phyloP scores from a whole-genome alignment of 2,888 invertebrate genomes.

The Selenia dentaria region DNA sequence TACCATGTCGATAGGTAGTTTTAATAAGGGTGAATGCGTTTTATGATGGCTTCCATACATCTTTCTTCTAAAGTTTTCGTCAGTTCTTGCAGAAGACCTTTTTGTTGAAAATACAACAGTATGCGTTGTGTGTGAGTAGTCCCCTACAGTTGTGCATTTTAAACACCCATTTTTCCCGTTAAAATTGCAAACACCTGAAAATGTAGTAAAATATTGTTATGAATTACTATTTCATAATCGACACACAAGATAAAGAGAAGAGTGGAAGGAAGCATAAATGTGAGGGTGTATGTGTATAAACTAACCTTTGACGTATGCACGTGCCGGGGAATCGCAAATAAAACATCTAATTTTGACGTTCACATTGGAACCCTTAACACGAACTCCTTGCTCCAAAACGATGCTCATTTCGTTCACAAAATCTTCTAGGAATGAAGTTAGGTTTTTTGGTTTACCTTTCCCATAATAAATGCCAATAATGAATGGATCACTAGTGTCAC shows the following conservation, averaged over 20 bases:
- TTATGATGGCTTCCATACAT: slow-evolving; percentile 1
- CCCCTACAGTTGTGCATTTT: slow-evolving; percentile 18
- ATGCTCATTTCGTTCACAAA: slow-evolving; percentile 13
- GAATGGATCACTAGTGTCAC: slow-evolving; percentile 13
- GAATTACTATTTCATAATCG: neutral
- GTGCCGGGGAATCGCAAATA: slow-evolving; percentile 5
- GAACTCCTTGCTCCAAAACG: slow-evolving; percentile 16
- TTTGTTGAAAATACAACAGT: neutral
- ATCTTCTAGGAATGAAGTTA: slow-evolving; percentile 17
- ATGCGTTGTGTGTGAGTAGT: slow-evolving; percentile 15
- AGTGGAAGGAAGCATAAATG: too few relatives aligned
- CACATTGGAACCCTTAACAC: neutral
- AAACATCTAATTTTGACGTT: slow-evolving; percentile 24
- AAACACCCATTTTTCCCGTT: slow-evolving; percentile 8
- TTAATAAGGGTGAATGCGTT: neutral
- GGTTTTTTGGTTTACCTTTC: slow-evolving; percentile 22
- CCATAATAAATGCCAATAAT: slow-evolving; percentile 31
- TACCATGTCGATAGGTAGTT: slow-evolving; percentile 34
- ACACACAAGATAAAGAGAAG: too few relatives aligned
- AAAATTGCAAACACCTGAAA: slow-evolving; percentile 4
- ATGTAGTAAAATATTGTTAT: neutral
- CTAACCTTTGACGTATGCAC: slow-evolving; percentile 3
- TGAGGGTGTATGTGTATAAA: too few relatives aligned
- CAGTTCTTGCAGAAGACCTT: neutral
- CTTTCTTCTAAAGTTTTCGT: slow-evolving; percentile 1